Evolutionary conservation across 2,797 vertebrate species (phyloP).

Genomic region (Pseudopleuronectes americanus): DNA sequence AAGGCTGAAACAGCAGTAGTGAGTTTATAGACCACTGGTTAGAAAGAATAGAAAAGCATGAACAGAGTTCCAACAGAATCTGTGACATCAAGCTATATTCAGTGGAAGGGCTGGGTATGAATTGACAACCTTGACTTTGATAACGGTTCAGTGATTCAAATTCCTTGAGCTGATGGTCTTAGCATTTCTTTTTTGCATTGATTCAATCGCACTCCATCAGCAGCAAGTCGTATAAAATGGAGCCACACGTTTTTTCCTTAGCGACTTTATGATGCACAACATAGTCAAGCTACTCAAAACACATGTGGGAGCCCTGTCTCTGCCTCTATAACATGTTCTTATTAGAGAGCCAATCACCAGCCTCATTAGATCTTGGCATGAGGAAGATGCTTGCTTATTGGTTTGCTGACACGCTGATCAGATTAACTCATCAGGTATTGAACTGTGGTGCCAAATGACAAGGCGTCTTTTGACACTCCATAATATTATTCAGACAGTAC

Average conservation of each 20-base stretch:
- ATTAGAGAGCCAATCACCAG: not conserved
- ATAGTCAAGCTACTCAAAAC: not conserved
- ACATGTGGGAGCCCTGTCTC: not conserved
- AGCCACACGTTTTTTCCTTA: not conserved
- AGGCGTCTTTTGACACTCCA: not conserved
- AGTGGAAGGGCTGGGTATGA: not conserved
- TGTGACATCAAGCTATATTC: slow-evolving; percentile 24
- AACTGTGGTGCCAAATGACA: not conserved
- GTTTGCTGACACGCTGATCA: not conserved
- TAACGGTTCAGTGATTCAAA: too few species aligned
- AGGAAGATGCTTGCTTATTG: not conserved
- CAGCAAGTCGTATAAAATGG: too few species aligned
- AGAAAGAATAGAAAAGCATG: slow-evolving; percentile 18
- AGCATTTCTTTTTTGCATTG: too few species aligned
- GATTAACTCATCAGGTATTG: not conserved
- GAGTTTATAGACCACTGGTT: slow-evolving; percentile 25
- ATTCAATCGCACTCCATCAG: too few species aligned
- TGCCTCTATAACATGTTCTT: not conserved
- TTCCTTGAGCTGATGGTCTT: too few species aligned
- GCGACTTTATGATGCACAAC: too few species aligned
- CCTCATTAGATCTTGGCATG: not conserved
- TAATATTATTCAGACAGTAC: too few species aligned
- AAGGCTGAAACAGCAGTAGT: slow-evolving; percentile 38
- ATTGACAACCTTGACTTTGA: not conserved
- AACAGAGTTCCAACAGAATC: slow-evolving; percentile 29